A percentile compares a stretch with the other conserved stretches of the same genome.
phyloP scores from a whole-genome alignment of 2,113 vertebrate genomes.

The Pyxicephalus adspersus region DNA sequence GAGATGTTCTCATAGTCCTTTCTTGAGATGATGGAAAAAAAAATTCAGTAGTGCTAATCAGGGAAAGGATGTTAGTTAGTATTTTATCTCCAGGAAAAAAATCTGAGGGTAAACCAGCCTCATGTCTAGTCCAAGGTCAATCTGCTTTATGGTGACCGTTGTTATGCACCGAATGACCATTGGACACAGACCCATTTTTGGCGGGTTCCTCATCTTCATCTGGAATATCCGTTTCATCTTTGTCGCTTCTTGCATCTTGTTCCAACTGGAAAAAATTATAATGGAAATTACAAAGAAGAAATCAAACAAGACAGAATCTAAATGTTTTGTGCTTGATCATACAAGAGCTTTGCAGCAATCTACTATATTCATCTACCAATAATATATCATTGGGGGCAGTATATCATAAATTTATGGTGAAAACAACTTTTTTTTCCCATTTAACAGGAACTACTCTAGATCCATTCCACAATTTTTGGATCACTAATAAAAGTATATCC shows the following conservation, averaged over 20 bases:
- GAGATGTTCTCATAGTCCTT: not conserved
- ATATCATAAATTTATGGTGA: no score
- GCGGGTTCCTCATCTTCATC: slow-evolving; percentile 72
- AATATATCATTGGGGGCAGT: no score
- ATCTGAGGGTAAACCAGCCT: slow-evolving; percentile 40
- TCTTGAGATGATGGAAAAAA: slow-evolving; percentile 10
- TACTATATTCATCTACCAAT: no score
- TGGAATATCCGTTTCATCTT: slow-evolving; percentile 88
- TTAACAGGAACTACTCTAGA: no score
- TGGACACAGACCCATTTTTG: slow-evolving; percentile 80
- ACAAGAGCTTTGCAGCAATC: not conserved
- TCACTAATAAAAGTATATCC: no score
- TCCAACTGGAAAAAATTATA: slow-evolving; percentile 64
- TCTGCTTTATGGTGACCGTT: slow-evolving; percentile 87
- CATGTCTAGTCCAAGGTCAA: slow-evolving; percentile 58
- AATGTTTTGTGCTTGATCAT: no score
- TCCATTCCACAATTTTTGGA: no score
- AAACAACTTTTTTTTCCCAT: no score
- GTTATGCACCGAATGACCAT: slow-evolving; percentile 81
- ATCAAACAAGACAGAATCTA: no score
- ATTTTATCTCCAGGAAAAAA: slow-evolving; percentile 4
- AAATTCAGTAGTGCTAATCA: slow-evolving; percentile 16
- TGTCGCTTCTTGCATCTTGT: slow-evolving; percentile 90
- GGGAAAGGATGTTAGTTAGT: not conserved
- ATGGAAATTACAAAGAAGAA: no score